Conservation (phyloP, 2,888 invertebrate species). For the Trissolcus japonicus region DNA sequence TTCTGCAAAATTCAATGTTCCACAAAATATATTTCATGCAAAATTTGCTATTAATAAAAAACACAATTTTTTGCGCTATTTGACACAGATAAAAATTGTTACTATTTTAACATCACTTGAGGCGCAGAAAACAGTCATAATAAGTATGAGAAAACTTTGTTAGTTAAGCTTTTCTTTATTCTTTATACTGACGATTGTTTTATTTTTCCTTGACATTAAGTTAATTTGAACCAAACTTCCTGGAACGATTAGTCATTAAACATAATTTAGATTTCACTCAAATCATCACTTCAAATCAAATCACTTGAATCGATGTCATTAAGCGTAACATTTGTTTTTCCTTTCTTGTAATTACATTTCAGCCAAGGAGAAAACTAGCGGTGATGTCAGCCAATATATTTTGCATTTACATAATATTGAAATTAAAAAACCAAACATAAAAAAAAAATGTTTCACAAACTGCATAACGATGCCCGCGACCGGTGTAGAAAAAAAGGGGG, state of each 20-base stretch:
- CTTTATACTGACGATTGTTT: slow-evolving; percentile 1
- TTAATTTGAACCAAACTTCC: slow-evolving; percentile 12
- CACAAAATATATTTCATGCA: too few relatives aligned
- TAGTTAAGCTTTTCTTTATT: too few relatives aligned
- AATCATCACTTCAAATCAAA: slow-evolving; percentile 2
- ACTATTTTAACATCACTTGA: too few relatives aligned
- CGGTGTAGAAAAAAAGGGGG: slow-evolving; percentile 20
- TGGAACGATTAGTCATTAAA: slow-evolving; percentile 5
- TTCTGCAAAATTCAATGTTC: too few relatives aligned
- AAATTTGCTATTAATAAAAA: too few relatives aligned
- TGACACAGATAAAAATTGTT: too few relatives aligned
- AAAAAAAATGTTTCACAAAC: slow-evolving; percentile 18
- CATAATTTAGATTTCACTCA: background rate
- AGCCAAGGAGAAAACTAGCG: too few relatives aligned
- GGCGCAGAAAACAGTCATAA: too few relatives aligned
- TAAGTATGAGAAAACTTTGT: too few relatives aligned
- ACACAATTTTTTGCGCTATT: too few relatives aligned
- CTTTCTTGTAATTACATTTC: too few relatives aligned
- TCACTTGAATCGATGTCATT: background rate
- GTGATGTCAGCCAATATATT: background rate
- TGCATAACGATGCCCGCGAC: slow-evolving; percentile 10
- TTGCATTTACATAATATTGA: slow-evolving; percentile 33
- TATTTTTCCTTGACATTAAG: slow-evolving; percentile 45
- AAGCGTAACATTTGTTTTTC: background rate
- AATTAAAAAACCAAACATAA: slow-evolving; percentile 12